Evolutionary conservation across 2,888 invertebrate species (phyloP).

Genomic region (Scaptodrosophila latifasciaeformis): DNA sequence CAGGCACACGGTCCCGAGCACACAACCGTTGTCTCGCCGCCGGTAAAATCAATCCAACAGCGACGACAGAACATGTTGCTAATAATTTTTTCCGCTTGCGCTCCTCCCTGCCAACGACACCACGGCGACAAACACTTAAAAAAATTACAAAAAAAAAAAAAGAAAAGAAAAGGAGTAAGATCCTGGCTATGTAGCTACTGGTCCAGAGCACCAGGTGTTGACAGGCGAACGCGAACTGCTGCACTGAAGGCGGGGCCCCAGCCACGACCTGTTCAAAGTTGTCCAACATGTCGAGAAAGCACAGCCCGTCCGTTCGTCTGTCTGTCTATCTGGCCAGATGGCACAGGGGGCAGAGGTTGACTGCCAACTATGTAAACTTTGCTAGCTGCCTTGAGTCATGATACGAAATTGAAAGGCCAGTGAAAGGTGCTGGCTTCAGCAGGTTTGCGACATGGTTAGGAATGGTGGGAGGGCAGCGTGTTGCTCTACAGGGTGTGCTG

Average conservation of each 20-base stretch:
- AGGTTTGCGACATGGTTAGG: too few species aligned
- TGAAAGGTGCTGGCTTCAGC: too few species aligned
- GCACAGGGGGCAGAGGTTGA: not conserved
- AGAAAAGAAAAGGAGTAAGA: not conserved
- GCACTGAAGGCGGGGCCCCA: conserved; percentile 38
- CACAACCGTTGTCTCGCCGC: conserved; percentile 53
- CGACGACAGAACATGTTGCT: conserved; percentile 72
- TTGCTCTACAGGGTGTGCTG: too few species aligned
- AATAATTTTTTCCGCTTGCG: conserved; percentile 35
- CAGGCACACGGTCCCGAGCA: conserved; percentile 72
- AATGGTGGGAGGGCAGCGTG: too few species aligned
- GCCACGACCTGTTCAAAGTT: not conserved
- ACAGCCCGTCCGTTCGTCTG: not conserved
- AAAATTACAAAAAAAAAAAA: conserved; percentile 43
- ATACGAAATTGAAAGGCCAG: conserved; percentile 45
- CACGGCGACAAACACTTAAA: conserved; percentile 46
- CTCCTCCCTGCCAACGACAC: not conserved
- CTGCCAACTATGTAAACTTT: not conserved
- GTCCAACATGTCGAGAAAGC: not conserved
- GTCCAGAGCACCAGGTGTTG: conserved; percentile 45
- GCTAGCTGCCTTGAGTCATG: conserved; percentile 24
- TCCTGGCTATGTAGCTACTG: not conserved
- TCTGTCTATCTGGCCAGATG: not conserved
- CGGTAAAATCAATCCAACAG: conserved; percentile 73
- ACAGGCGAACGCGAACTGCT: conserved; percentile 38